These are phyloP conservation scores for Nomada goodeniana DNA, from an alignment of 2,888 invertebrate species.

Conservation along the genomic window DNA sequence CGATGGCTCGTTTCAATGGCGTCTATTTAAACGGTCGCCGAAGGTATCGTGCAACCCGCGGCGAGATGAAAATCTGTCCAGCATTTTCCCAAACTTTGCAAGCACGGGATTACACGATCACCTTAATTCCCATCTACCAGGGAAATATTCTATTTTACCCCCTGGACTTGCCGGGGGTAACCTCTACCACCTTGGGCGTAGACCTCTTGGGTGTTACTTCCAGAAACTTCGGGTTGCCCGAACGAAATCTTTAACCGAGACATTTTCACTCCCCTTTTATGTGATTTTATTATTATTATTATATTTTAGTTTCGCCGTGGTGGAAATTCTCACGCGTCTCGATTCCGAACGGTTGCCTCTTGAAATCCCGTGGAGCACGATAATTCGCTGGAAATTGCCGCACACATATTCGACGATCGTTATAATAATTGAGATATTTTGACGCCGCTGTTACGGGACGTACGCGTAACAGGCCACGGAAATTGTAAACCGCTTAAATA, in stretches of 20 bases:
- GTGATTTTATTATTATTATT: too few species aligned
- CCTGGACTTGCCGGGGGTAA: not conserved
- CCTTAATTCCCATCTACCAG: not conserved
- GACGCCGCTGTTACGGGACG: too few species aligned
- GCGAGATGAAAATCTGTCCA: conserved; percentile 3
- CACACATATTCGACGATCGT: not conserved
- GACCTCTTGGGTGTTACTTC: not conserved
- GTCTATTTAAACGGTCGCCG: conserved; percentile 6
- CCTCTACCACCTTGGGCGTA: too few species aligned
- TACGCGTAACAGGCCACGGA: not conserved
- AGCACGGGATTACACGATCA: not conserved
- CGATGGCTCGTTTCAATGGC: conserved; percentile 1
- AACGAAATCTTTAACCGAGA: too few species aligned
- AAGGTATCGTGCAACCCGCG: not conserved
- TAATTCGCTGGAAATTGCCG: not conserved
- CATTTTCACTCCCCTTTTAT: too few species aligned
- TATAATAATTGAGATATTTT: not conserved
- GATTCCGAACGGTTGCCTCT: not conserved
- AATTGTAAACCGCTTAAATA: not conserved
- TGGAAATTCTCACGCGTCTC: too few species aligned
- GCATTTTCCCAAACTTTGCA: conserved; percentile 2
- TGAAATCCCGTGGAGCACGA: not conserved
- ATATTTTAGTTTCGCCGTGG: too few species aligned
- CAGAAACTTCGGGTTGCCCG: not conserved
- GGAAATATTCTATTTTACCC: not conserved